Conservation (phyloP, 1,140 invertebrate species). For the Pectinophora gossypiella region DNA sequence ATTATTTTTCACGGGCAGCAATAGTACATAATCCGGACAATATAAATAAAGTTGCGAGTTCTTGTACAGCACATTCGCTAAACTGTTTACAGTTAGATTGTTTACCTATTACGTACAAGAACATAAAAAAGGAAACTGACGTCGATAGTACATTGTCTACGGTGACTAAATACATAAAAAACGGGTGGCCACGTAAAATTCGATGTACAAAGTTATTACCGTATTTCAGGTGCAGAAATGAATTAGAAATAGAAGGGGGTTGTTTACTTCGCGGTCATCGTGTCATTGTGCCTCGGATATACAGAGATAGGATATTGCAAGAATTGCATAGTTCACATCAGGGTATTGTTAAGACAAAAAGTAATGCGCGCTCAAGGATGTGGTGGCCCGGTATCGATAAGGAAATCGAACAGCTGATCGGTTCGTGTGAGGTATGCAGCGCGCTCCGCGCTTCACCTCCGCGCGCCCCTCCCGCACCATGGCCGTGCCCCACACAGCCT, state of each 20-base stretch:
- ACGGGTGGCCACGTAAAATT: not conserved
- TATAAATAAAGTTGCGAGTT: not conserved
- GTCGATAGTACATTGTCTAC: not conserved
- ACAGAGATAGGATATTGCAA: not conserved
- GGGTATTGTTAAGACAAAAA: slow-evolving; percentile 1
- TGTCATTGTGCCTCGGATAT: not conserved
- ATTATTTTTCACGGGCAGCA: not conserved
- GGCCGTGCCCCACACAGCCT: not conserved
- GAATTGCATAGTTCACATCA: not conserved
- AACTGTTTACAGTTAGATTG: not conserved
- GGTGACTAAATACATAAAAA: not conserved
- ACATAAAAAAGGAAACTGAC: not conserved
- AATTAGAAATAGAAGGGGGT: not conserved
- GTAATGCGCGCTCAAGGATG: not conserved
- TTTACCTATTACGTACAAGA: not conserved
- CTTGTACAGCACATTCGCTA: not conserved
- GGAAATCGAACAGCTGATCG: not conserved
- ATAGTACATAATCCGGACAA: not conserved
- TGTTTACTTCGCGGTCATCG: not conserved
- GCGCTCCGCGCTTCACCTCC: not conserved
- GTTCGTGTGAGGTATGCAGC: not conserved
- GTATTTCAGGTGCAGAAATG: not conserved
- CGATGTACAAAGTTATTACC: not conserved
- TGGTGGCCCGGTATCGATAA: too few species aligned
- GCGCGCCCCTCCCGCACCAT: not conserved